Evolutionary conservation across 1,140 invertebrate species (phyloP).

Genomic region (Hirudo medicinalis): DNA sequence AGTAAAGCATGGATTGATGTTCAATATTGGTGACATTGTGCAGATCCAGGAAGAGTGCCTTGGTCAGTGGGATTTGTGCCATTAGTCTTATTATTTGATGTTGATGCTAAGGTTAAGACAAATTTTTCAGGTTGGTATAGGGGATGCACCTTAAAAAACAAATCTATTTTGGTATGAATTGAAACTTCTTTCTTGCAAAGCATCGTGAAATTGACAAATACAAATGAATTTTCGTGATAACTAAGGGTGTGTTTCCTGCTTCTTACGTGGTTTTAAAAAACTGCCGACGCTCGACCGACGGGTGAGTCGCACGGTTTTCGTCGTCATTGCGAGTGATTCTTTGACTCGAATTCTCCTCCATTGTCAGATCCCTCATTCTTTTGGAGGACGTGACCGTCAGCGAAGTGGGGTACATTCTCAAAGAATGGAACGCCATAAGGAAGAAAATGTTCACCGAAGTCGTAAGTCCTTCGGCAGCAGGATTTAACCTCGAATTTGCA

Average conservation of each 20-base stretch:
- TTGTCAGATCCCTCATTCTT: slow-evolving; percentile 45
- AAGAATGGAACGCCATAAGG: slow-evolving; percentile 86
- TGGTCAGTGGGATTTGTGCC: slow-evolving; percentile 41
- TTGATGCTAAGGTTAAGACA: slow-evolving; percentile 22
- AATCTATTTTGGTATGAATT: slow-evolving; percentile 50
- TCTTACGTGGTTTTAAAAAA: slow-evolving; percentile 24
- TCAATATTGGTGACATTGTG: slow-evolving; percentile 78
- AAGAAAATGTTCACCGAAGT: slow-evolving; percentile 46
- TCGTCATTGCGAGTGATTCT: slow-evolving; percentile 30
- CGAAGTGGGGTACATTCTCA: slow-evolving; percentile 70
- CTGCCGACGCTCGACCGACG: slow-evolving; percentile 46
- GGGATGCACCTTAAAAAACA: slow-evolving; percentile 66
- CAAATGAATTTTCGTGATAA: slow-evolving; percentile 17
- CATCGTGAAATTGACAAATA: not conserved
- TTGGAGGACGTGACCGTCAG: slow-evolving; percentile 73
- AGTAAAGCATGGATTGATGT: slow-evolving; percentile 59
- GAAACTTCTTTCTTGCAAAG: not conserved
- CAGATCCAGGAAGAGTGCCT: slow-evolving; percentile 76
- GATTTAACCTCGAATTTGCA: not conserved
- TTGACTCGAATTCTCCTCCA: too few relatives aligned
- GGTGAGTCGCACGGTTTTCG: too few relatives aligned
- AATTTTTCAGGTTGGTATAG: slow-evolving; percentile 63
- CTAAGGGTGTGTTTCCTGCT: slow-evolving; percentile 10
- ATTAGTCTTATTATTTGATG: slow-evolving; percentile 9
- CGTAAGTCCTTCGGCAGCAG: too few relatives aligned